Evolutionary conservation across 1,140 invertebrate species (phyloP), one percentile per base, ranked within the genome.

Genomic region (Callitettix versicolor): DNA sequence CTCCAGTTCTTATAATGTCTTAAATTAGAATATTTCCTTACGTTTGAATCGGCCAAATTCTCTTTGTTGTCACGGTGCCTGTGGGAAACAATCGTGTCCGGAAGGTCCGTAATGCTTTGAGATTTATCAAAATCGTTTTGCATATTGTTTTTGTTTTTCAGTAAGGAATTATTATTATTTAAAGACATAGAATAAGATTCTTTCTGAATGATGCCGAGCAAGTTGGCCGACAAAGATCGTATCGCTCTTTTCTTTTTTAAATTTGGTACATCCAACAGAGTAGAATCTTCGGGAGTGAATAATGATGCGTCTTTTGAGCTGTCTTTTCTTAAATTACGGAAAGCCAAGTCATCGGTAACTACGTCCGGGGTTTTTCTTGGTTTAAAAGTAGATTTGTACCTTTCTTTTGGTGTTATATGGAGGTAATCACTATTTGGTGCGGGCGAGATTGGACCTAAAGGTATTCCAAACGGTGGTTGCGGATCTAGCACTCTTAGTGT

Each of bases 401-500:
- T 76, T 24, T 76, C 67, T 18, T 61, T 74, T 2, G 86, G 84
- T 15, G 75, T 77, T 0, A 81, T 81, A 62, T 91, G 88, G 36
- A 93, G 72, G 64, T 94, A 94, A 66, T 93, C 88, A 58, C 79
- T 86, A 46, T 83, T 79, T 0, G 88, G 77, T 15, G 84, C 80
- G 6, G 81, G 75, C 0, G 85, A 76, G 4, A 90, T 78, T 7
- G 87, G 88, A 4, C 85, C 85, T 9, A 92, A 63, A 0, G 90
- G 89, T 63, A 94, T 92, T 14, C 90, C 90, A 68, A 94, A 93
- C 1, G 86, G 88, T 21, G 88, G 89, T 65, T 92, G 89, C 6
- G 85, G 86, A 53, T 91, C 87, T 0, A 77, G 61, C 1, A 86
- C 76, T 64, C 81, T 85, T 21, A 82, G 69, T 14, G 77, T 78